These are phyloP conservation scores for Calcarius lapponicus DNA, from an alignment of 2,797 vertebrate genomes.

Conservation along the genomic window DNA sequence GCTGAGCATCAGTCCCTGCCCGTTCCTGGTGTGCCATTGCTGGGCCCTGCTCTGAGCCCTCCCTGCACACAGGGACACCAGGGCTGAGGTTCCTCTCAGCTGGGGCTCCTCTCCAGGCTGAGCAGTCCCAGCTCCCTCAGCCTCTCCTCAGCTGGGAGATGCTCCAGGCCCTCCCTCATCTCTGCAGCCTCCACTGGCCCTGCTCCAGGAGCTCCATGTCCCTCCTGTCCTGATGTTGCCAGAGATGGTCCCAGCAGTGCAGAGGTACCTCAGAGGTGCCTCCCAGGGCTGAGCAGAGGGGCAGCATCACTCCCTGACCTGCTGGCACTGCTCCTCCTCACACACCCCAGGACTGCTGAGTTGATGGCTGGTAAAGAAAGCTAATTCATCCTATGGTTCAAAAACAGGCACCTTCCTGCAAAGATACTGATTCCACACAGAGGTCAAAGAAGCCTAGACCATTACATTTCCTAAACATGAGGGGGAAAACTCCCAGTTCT, in stretches of 20 bases:
- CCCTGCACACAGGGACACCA: neutral
- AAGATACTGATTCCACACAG: accelerated
- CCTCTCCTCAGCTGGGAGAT: accelerated
- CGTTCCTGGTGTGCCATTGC: neutral
- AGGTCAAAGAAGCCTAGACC: neutral
- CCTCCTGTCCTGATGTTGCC: neutral
- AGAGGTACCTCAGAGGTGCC: neutral
- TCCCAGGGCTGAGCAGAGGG: neutral
- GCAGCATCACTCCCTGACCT: neutral
- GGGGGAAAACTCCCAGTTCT: accelerated
- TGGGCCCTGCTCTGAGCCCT: neutral
- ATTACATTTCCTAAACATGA: neutral
- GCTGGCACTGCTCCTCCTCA: neutral
- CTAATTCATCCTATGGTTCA: neutral
- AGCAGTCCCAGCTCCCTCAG: neutral
- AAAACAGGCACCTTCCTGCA: neutral
- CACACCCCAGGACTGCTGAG: neutral
- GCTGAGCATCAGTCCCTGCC: neutral
- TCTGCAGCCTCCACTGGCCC: neutral
- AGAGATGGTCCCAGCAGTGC: neutral
- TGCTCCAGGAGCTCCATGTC: accelerated
- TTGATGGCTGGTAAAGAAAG: neutral
- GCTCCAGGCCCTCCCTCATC: neutral
- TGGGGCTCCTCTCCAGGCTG: accelerated
- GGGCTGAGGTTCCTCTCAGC: accelerated